Evolutionary conservation across 1,140 invertebrate genomes (phyloP).

Genomic region (Pissodes strobi): DNA sequence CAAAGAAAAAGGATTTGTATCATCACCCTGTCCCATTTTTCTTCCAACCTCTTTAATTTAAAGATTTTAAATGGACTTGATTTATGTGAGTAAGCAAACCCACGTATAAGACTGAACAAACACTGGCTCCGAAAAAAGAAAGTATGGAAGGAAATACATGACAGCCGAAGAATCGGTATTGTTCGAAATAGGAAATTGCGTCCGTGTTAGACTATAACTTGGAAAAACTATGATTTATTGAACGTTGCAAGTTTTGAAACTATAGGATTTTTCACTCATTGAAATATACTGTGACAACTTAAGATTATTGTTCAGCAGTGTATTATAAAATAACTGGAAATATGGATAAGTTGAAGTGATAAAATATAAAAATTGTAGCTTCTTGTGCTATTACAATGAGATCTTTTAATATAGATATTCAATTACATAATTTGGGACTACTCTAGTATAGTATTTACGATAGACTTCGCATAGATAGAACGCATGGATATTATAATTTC

Average conservation of each 20-base stretch:
- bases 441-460: no score
- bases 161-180: conserved; percentile 23
- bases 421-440: no score
- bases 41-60: conserved; percentile 23
- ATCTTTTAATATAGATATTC: no score
- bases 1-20: conserved; percentile 8
- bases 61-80: conserved; percentile 29
- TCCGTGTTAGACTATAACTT: conserved; percentile 17
- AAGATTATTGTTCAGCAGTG: not conserved
- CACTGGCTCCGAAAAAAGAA: conserved; percentile 13
- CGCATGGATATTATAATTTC: no score
- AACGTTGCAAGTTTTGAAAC: conserved; percentile 2
- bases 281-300: not conserved
- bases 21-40: conserved; percentile 17
- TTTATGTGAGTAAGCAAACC: conserved; percentile 21
- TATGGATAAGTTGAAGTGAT: no score
- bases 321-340: not conserved
- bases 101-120: conserved; percentile 10
- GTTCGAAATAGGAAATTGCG: conserved; percentile 22
- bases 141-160: conserved; percentile 20
- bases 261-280: conserved; percentile 4
- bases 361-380: no score
- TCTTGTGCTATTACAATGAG: no score
- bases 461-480: no score
- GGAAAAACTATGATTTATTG: conserved; percentile 26